Evolutionary conservation across 53 echinoderm and acorn worm genomes (phyloP).

Genomic region (Paracentrotus lividus): DNA sequence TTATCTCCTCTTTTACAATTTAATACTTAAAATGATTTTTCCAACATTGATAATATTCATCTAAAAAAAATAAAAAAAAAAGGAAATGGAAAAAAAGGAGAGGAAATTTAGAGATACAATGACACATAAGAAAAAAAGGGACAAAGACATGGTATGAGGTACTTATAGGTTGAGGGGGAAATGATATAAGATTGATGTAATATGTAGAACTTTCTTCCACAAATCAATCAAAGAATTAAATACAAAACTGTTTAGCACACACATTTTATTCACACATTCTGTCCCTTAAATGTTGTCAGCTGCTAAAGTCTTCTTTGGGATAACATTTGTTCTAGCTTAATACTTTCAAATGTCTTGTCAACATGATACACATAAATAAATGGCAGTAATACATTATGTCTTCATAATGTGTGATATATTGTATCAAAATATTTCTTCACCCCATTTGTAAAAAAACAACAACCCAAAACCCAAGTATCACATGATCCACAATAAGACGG

Average conservation of each 20-base stretch:
- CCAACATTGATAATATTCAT: not conserved
- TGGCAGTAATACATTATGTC: not conserved
- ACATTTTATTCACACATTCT: not conserved
- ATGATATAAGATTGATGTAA: not conserved
- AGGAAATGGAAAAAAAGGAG: not conserved
- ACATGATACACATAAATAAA: not conserved
- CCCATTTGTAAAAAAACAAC: not conserved
- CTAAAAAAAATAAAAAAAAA: not conserved
- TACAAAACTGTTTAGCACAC: constrained; percentile 6
- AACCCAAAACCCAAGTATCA: too few species aligned
- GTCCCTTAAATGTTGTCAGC: constrained; percentile 17
- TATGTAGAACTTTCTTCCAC: not conserved
- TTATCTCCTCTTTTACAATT: not conserved
- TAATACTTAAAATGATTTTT: not conserved
- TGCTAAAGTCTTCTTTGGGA: constrained; percentile 25
- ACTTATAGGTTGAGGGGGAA: not conserved
- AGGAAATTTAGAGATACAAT: not conserved
- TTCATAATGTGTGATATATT: not conserved
- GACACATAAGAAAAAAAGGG: not conserved
- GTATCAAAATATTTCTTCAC: not conserved
- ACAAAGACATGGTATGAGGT: not conserved
- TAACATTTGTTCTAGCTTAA: not conserved
- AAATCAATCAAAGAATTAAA: not conserved
- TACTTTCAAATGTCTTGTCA: not conserved
- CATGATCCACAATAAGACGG: not conserved